phyloP scores from a whole-genome alignment of 2,113 vertebrate genomes.

The Gasterosteus aculeatus region DNA sequence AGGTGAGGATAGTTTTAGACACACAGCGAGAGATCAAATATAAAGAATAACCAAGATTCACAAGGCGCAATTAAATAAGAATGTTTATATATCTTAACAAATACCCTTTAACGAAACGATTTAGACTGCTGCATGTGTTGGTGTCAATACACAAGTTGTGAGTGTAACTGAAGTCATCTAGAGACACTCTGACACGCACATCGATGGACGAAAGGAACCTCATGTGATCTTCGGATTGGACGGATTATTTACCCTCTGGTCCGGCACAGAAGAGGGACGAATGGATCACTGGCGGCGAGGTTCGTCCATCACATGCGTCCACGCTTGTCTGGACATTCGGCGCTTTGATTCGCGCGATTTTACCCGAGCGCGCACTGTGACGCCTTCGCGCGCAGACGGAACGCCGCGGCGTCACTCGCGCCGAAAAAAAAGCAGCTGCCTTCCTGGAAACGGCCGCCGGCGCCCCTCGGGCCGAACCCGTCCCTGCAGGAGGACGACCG shows the following conservation, averaged over 20 bases:
- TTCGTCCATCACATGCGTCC: neutral
- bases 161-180: neutral
- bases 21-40: neutral
- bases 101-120: neutral
- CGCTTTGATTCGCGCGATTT: neutral
- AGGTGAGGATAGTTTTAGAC: no score
- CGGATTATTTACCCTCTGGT: neutral
- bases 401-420: no score
- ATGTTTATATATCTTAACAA: neutral
- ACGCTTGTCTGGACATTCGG: neutral
- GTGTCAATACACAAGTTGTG: neutral
- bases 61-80: neutral
- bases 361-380: neutral
- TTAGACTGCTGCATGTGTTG: no score
- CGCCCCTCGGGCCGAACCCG: no score
- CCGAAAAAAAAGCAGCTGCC: no score
- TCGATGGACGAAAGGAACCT: neutral
- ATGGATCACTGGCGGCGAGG: neutral
- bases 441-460: no score
- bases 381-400: no score
- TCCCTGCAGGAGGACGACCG: no score
- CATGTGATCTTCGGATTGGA: slow-evolving; percentile 16
- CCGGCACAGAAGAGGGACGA: neutral
- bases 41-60: neutral
- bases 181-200: neutral